These are phyloP conservation scores for Takifugu flavidus DNA, from an alignment of 2,113 vertebrate species.

Conservation along the genomic window DNA sequence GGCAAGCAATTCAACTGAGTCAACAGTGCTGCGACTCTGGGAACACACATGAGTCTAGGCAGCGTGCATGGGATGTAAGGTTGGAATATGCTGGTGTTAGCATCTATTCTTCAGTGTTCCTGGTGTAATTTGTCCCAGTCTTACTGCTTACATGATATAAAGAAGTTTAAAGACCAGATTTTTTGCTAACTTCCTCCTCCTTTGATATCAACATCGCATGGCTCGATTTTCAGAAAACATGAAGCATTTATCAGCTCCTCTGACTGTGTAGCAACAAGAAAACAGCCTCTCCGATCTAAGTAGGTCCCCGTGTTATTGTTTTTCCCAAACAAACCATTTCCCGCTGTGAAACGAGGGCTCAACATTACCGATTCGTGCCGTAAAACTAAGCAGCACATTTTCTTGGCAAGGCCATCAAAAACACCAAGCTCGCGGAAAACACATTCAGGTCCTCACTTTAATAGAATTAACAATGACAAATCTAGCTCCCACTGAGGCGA, in stretches of 20 bases:
- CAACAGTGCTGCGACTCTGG: constrained; percentile 64
- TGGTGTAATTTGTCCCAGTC: not conserved
- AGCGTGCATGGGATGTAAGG: constrained; percentile 44
- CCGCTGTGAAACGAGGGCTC: constrained; percentile 48
- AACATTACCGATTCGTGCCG: constrained; percentile 53
- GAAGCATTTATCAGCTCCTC: constrained; percentile 43
- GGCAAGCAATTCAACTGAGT: constrained; percentile 78
- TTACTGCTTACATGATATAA: not conserved
- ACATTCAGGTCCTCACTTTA: constrained; percentile 47
- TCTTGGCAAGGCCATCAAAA: constrained; percentile 61
- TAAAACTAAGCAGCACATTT: constrained; percentile 55
- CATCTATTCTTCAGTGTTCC: not conserved
- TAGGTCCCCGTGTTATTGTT: constrained; percentile 50
- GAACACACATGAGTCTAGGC: constrained; percentile 40
- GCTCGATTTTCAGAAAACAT: constrained; percentile 33
- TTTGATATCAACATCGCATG: constrained; percentile 10
- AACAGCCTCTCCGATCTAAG: constrained; percentile 51
- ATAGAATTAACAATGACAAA: constrained; percentile 61
- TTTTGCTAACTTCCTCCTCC: constrained; percentile 4
- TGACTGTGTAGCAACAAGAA: constrained; percentile 33
- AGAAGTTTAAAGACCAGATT: constrained; percentile 5
- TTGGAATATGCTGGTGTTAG: constrained; percentile 40
- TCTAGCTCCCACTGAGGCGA: constrained; percentile 26
- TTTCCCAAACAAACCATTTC: constrained; percentile 53
- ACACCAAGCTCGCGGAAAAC: constrained; percentile 38